Evolutionary conservation across 92 coral and sea anemone genomes (phyloP).

Genomic region (Parazoanthus darwini): DNA sequence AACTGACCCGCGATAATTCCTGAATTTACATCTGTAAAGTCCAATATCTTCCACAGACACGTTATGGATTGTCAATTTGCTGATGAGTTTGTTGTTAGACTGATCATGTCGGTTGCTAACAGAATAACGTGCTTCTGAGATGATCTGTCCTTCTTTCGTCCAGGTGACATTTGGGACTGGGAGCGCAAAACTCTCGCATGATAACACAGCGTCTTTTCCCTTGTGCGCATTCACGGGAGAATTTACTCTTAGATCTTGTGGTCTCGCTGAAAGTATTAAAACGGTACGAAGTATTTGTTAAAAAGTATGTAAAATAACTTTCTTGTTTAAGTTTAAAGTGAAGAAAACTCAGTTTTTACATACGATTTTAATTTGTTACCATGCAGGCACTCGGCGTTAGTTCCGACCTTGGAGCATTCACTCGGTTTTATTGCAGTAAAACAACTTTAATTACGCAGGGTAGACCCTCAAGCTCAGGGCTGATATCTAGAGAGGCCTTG

Average conservation of each 20-base stretch:
- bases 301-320: too few species aligned
- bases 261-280: background rate
- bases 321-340: too few species aligned
- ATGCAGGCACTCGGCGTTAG: too few species aligned
- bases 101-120: background rate
- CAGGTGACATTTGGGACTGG: constrained; percentile 35
- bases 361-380: background rate
- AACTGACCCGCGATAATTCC: constrained; percentile 24
- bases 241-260: background rate
- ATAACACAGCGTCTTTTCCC: background rate
- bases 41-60: background rate
- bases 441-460: too few species aligned
- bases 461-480: too few species aligned
- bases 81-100: constrained; percentile 11
- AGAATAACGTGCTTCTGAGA: background rate
- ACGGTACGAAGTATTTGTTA: too few species aligned
- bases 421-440: too few species aligned
- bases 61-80: constrained; percentile 14
- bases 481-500: too few species aligned
- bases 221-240: background rate
- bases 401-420: too few species aligned
- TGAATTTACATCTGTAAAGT: constrained; percentile 19
- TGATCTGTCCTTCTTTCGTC: constrained; percentile 12
- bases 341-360: background rate
- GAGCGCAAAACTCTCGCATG: background rate